These are phyloP conservation scores for Drosophila tripunctata DNA, from an alignment of 2,888 invertebrate species.

Conservation along the genomic window DNA sequence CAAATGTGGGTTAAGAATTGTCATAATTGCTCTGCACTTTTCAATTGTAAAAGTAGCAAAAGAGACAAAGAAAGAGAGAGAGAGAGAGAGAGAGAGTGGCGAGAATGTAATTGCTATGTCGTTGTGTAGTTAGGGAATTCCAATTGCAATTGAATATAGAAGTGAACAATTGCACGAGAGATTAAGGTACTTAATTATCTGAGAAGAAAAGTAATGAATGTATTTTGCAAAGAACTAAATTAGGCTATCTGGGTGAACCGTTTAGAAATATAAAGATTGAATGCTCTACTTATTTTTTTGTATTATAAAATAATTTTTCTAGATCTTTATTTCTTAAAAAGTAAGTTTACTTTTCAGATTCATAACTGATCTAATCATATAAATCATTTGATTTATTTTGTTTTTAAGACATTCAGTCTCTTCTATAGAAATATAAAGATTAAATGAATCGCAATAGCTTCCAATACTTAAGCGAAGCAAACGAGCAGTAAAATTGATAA, in stretches of 20 bases:
- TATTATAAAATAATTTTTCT: background rate
- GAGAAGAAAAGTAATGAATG: slow-evolving; percentile 27
- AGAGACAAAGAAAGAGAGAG: slow-evolving; percentile 50
- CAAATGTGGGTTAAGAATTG: slow-evolving; percentile 68
- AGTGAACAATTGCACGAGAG: background rate
- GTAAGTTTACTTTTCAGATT: background rate
- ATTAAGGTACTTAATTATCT: slow-evolving; percentile 37
- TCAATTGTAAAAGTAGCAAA: slow-evolving; percentile 38
- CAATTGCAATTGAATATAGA: slow-evolving; percentile 7
- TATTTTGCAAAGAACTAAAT: background rate
- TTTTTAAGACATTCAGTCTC: background rate
- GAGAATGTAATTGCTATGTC: slow-evolving; percentile 13
- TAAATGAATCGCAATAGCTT: slow-evolving; percentile 3
- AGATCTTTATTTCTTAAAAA: background rate
- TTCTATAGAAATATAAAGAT: slow-evolving; percentile 7
- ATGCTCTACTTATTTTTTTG: background rate
- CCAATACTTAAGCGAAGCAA: slow-evolving; percentile 5
- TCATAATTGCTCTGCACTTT: slow-evolving; percentile 60
- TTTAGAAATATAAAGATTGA: background rate
- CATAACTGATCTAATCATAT: background rate
- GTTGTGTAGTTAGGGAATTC: slow-evolving; percentile 27
- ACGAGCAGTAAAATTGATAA: slow-evolving; percentile 23
- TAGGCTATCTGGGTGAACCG: background rate
- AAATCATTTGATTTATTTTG: background rate
- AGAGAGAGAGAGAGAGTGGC: slow-evolving; percentile 44